Conservation (phyloP, 53 echinoderm and acorn worm species). For the Holothuria leucospilota region DNA sequence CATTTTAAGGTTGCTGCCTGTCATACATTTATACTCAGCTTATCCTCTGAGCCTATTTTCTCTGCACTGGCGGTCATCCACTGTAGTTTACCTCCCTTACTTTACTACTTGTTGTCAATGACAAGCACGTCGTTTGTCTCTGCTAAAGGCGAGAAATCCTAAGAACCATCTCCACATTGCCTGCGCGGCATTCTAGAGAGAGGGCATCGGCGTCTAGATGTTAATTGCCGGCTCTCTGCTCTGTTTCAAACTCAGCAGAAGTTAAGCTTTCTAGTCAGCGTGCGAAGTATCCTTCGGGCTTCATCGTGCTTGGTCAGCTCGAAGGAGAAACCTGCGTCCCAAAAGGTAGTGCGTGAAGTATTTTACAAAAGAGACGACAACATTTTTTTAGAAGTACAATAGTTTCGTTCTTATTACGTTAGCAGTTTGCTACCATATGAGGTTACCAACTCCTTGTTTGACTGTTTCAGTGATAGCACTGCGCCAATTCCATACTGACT, state of each 20-base stretch:
- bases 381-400: neutral
- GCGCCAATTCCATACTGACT: no score
- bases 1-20: no score
- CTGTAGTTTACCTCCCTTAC: no score
- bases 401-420: neutral
- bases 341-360: slow-evolving; percentile 3
- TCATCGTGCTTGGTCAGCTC: neutral
- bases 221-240: neutral
- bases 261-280: neutral
- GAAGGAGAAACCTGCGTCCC: slow-evolving; percentile 5
- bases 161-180: neutral
- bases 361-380: neutral
- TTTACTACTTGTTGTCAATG: no score
- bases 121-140: no score
- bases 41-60: no score
- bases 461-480: no score
- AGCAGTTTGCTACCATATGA: slow-evolving; percentile 5
- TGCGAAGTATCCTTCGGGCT: neutral
- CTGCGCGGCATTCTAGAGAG: neutral
- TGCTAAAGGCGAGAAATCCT: no score
- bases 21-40: no score
- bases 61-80: no score
- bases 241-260: neutral
- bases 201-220: neutral
- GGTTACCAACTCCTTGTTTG: neutral